phyloP scores from a whole-genome alignment of 2,113 vertebrate species.

The Monarcha castaneiventris region DNA sequence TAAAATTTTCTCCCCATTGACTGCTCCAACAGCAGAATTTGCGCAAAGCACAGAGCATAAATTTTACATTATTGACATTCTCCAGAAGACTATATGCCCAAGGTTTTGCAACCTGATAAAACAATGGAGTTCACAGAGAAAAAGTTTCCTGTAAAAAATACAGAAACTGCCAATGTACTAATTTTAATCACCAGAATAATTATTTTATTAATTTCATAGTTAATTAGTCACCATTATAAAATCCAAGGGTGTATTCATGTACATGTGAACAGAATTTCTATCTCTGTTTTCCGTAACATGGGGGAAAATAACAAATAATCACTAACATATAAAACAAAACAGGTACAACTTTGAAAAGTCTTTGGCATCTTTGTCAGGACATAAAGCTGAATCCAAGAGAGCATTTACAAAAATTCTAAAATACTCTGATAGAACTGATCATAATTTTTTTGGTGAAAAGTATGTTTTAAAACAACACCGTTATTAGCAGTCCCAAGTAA shows the following conservation, averaged over 20 bases:
- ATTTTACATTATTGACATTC: not conserved
- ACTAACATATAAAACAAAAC: not conserved
- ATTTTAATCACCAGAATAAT: not conserved
- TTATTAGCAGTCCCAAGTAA: not conserved
- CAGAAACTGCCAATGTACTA: not conserved
- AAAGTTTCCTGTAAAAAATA: not conserved
- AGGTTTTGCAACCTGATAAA: not conserved
- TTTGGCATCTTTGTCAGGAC: not conserved
- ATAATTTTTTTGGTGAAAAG: not conserved
- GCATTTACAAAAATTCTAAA: not conserved
- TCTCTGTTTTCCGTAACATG: not conserved
- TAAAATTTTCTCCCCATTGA: not conserved
- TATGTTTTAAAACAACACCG: not conserved
- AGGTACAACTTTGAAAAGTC: not conserved
- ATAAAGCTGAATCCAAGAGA: not conserved
- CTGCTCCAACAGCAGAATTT: not conserved
- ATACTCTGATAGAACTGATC: not conserved
- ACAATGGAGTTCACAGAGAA: not conserved
- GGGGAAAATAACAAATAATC: not conserved
- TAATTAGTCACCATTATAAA: not conserved
- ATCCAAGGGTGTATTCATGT: not conserved
- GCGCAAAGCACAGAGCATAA: not conserved
- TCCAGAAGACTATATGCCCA: not conserved
- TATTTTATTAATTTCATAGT: not conserved
- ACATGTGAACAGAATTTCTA: not conserved